Percentiles rank a stretch among this genome's conserved stretches.
These are phyloP conservation scores for Thamnophis elegans DNA, from an alignment of 2,797 vertebrate species.

Conservation along the genomic window DNA sequence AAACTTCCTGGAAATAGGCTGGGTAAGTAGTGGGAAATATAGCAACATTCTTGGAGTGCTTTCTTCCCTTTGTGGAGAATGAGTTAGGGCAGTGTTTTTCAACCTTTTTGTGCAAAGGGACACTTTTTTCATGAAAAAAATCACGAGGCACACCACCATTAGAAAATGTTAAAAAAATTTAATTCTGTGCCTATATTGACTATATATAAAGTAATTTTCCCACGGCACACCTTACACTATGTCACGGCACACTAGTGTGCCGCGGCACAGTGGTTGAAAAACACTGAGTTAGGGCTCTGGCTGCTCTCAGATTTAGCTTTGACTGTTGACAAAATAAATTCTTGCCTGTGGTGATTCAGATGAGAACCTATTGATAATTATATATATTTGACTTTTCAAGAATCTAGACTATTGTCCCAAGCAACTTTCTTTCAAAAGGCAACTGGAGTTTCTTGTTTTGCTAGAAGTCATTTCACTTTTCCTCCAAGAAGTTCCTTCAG, in stretches of 20 bases:
- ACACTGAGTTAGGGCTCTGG: background rate
- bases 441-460: background rate
- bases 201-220: too few relatives aligned
- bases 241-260: too few relatives aligned
- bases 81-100: background rate
- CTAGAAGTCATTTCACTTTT: background rate
- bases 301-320: background rate
- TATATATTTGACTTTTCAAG: background rate
- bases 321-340: background rate
- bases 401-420: background rate
- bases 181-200: too few relatives aligned
- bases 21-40: slow-evolving; percentile 66
- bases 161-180: too few relatives aligned
- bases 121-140: too few relatives aligned
- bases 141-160: too few relatives aligned
- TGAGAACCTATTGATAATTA: background rate
- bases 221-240: too few relatives aligned
- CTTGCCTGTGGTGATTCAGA: background rate
- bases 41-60: background rate
- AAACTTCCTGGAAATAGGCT: slow-evolving; percentile 87
- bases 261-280: too few relatives aligned
- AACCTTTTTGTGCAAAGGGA: too few relatives aligned
- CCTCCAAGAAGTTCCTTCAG: background rate
- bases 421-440: background rate
- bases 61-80: background rate